Evolutionary conservation across 2,113 vertebrate genomes (phyloP), one percentile per base, ranked within the genome.

Genomic region (Phocoena phocoena): DNA sequence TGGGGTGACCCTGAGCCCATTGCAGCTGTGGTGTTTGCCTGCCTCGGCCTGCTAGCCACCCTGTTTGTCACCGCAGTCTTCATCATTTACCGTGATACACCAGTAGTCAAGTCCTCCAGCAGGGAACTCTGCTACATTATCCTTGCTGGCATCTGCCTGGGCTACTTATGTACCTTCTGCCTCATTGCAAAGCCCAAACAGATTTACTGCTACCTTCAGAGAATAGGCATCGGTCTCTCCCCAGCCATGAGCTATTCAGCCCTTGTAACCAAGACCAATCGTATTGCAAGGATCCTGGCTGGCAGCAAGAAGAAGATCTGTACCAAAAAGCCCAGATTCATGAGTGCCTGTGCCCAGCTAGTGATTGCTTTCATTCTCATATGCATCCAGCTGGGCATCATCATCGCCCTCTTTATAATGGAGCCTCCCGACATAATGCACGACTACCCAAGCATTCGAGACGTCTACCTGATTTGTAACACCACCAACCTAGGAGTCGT

Each of bases 291-390:
- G 86, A 99, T 99, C 97, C 98, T 99, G 96, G 99, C 99, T 10
- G 99, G 99, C 84, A 99, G 99, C 98, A 99, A 99, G 98, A 99
- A 99, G 98, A 99, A 99, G 97, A 99, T 99, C 97, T 99, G 99
- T 86, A 99, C 99, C 92, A 99, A 99, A 98, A 99, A 99, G 95
- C 99, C 99, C 23, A 98, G 99, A 84, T 99, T 99, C 98, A 99
- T 99, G 99, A 99, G 99, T 96, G 99, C 99, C 96, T 99, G 99
- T 0, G 99, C 99, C 86, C 99, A 99, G 98, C 98, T 99, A 79
- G 99, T 99, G 97, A 99, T 99, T 81, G 99, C 99, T 33, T 99
- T 99, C 97, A 98, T 99, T 70, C 99, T 99, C 95, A 99, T 99
- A 95, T 99, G 99, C 94, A 99, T 99, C 97, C 99, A 99, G 98